Conservation (phyloP, 2,888 invertebrate genomes). For the Rugalucina vietnamica region DNA sequence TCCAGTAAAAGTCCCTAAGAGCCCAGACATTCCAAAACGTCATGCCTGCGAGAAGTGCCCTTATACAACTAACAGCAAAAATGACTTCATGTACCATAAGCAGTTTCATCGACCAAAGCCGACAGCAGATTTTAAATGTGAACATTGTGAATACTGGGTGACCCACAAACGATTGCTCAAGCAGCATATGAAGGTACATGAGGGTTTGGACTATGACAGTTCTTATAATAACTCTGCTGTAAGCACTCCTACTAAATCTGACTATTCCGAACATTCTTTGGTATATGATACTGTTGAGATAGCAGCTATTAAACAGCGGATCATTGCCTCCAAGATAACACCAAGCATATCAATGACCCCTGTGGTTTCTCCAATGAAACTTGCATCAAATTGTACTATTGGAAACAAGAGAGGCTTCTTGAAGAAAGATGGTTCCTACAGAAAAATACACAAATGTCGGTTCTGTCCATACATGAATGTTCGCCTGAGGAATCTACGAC, state of each 20-base stretch:
- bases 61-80: slow-evolving; percentile 93
- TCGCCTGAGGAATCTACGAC: slow-evolving; percentile 91
- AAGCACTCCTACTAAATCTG: slow-evolving; percentile 78
- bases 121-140: slow-evolving; percentile 91
- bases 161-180: slow-evolving; percentile 91
- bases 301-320: slow-evolving; percentile 79
- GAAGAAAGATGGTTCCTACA: slow-evolving; percentile 81
- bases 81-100: slow-evolving; percentile 93
- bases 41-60: slow-evolving; percentile 93
- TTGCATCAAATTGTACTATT: slow-evolving; percentile 69
- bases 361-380: slow-evolving; percentile 75
- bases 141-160: slow-evolving; percentile 92
- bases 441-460: slow-evolving; percentile 93
- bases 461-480: slow-evolving; percentile 93
- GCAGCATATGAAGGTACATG: slow-evolving; percentile 92
- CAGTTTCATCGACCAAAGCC: slow-evolving; percentile 91
- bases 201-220: slow-evolving; percentile 12
- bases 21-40: slow-evolving; percentile 84
- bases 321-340: slow-evolving; percentile 80
- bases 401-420: slow-evolving; percentile 77
- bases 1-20: slow-evolving; percentile 29
- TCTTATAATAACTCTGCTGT: slow-evolving; percentile 40
- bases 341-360: slow-evolving; percentile 77
- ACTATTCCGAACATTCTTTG: slow-evolving; percentile 68
- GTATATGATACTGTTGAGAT: slow-evolving; percentile 78